Evolutionary conservation across 2,797 vertebrate genomes (phyloP).

Genomic region (Chelon auratus): DNA sequence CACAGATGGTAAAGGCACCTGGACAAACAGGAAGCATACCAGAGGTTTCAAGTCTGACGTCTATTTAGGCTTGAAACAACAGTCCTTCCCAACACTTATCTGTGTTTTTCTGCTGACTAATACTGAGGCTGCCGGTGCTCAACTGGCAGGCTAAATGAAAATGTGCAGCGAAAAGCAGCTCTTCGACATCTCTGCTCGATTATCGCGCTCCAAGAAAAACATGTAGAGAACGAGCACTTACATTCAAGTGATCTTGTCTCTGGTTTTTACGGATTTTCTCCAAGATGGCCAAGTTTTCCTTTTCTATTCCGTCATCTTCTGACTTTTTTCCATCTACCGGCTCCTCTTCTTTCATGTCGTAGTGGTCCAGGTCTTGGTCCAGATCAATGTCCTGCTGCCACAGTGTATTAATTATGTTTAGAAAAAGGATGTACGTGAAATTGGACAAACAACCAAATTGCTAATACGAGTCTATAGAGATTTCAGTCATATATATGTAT

Average conservation of each 20-base stretch:
- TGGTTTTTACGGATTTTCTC: slow-evolving; percentile 99
- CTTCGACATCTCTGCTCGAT: not conserved
- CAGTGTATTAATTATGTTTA: slow-evolving; percentile 26
- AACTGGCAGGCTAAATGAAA: not conserved
- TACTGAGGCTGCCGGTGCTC: not conserved
- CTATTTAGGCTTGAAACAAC: not conserved
- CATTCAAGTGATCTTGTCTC: slow-evolving; percentile 98
- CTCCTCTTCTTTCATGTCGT: slow-evolving; percentile 99
- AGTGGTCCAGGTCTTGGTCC: slow-evolving; percentile 95
- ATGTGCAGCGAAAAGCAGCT: not conserved
- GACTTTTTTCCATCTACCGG: slow-evolving; percentile 94
- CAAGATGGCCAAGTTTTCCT: slow-evolving; percentile 97
- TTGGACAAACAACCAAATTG: not conserved
- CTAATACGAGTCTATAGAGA: not conserved
- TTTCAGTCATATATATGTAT: slow-evolving; percentile 32
- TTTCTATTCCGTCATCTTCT: slow-evolving; percentile 98
- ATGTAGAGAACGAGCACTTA: slow-evolving; percentile 82
- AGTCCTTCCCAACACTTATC: not conserved
- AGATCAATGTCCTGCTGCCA: slow-evolving; percentile 89
- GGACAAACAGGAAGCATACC: slow-evolving; percentile 3
- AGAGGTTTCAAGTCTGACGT: not conserved
- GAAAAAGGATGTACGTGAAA: slow-evolving; percentile 10
- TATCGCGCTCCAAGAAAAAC: not conserved
- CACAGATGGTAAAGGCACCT: not conserved
- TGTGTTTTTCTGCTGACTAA: not conserved